Conservation (phyloP, 2,797 vertebrate species). For the Nyctalus aviator region DNA sequence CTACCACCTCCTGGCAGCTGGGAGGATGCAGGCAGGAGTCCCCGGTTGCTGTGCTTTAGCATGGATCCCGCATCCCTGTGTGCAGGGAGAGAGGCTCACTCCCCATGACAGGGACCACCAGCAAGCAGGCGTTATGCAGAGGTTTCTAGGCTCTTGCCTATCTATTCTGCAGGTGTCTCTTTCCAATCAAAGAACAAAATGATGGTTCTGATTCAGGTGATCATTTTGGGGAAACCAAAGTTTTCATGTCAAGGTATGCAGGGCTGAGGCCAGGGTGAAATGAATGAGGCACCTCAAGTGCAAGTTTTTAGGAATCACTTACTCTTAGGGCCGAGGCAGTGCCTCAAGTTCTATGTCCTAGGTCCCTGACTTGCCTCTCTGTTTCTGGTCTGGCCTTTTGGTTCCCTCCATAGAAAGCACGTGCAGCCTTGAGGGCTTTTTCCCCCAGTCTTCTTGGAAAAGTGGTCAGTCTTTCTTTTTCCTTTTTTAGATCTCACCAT, state of each 20-base stretch:
- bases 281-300: background rate
- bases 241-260: background rate
- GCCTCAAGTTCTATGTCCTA: background rate
- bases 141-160: background rate
- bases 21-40: background rate
- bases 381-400: background rate
- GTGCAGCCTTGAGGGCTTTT: background rate
- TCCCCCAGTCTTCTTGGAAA: background rate
- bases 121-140: background rate
- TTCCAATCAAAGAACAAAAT: background rate
- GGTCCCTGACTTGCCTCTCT: too few species aligned
- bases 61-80: accelerated
- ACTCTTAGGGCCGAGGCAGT: background rate
- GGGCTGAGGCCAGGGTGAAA: background rate
- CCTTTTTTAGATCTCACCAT: background rate
- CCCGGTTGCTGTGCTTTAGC: accelerated
- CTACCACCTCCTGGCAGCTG: conserved; percentile 25
- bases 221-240: background rate
- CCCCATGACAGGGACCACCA: accelerated
- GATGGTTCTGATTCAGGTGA: background rate
- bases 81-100: background rate
- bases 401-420: background rate
- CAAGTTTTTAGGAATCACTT: background rate
- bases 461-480: background rate
- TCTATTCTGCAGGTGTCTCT: background rate